Percentiles rank a stretch among this genome's conserved stretches.
phyloP scores from a whole-genome alignment of 2,113 vertebrate species.

The Stigmatopora nigra region DNA sequence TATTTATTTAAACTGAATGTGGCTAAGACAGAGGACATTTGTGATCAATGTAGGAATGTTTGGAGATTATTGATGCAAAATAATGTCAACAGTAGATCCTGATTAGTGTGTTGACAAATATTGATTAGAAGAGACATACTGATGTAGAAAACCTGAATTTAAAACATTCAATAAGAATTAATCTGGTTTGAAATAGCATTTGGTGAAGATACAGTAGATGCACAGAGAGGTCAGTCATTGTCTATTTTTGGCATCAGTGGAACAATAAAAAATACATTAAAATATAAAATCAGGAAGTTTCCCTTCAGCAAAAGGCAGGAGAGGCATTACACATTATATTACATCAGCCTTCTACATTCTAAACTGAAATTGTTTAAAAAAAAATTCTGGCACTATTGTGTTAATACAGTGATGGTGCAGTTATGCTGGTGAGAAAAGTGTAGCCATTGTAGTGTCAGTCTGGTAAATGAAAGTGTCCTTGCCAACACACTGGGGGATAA shows the following conservation, averaged over 20 bases:
- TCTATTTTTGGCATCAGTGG: constrained; percentile 50
- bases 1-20: constrained; percentile 52
- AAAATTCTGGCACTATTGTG: constrained; percentile 4
- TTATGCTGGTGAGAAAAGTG: constrained; percentile 7
- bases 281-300: constrained; percentile 30
- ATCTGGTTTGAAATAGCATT: constrained; percentile 11
- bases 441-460: background rate
- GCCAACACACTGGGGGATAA: constrained; percentile 7
- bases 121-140: constrained; percentile 30
- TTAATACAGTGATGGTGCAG: constrained; percentile 3
- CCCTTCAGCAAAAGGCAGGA: constrained; percentile 1
- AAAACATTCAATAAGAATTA: constrained; percentile 28
- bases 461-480: background rate
- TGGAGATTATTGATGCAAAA: constrained; percentile 14
- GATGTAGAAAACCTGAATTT: constrained; percentile 31
- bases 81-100: background rate
- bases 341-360: constrained; percentile 1
- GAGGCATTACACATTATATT: constrained; percentile 7
- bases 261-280: constrained; percentile 25
- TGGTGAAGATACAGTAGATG: constrained; percentile 34
- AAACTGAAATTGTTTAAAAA: background rate
- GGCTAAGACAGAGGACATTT: constrained; percentile 18
- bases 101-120: constrained; percentile 16
- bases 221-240: constrained; percentile 23
- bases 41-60: constrained; percentile 8